Percentiles rank a stretch among this genome's conserved stretches.
phyloP scores from a whole-genome alignment of 2,888 invertebrate genomes.

The Sepiola atlantica region DNA sequence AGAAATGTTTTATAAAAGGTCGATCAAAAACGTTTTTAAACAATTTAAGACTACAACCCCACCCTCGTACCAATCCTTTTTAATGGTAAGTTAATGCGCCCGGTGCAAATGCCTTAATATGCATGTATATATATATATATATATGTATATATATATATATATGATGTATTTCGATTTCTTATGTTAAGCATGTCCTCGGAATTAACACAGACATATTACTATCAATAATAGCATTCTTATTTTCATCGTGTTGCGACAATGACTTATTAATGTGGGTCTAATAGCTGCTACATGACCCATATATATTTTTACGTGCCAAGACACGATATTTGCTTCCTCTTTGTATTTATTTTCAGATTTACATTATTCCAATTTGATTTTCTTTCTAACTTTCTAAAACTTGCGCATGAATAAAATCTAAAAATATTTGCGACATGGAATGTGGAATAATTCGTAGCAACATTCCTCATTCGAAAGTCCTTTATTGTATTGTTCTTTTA shows the following conservation, averaged over 20 bases:
- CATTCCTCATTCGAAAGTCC: background rate
- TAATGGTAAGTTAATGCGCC: no score
- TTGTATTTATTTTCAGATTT: background rate
- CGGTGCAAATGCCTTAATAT: no score
- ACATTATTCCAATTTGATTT: background rate
- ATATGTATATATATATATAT: no score
- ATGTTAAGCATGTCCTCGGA: no score
- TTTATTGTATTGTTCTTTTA: constrained; percentile 19
- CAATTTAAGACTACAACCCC: no score
- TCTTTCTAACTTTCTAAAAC: background rate
- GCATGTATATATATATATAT: no score
- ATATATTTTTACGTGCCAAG: background rate
- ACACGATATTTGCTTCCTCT: background rate
- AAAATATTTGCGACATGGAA: background rate
- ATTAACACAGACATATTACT: no score
- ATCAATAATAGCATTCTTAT: background rate
- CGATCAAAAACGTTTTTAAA: no score
- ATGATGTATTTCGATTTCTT: no score
- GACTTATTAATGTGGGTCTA: background rate
- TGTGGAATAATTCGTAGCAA: background rate
- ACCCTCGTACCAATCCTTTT: no score
- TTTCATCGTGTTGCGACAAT: background rate
- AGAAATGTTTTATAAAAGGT: no score
- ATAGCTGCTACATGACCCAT: background rate
- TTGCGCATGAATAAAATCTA: background rate